Evolutionary conservation across 2,888 invertebrate genomes (phyloP), one percentile per base, ranked within the genome.

Genomic region (Leptothorax acervorum): DNA sequence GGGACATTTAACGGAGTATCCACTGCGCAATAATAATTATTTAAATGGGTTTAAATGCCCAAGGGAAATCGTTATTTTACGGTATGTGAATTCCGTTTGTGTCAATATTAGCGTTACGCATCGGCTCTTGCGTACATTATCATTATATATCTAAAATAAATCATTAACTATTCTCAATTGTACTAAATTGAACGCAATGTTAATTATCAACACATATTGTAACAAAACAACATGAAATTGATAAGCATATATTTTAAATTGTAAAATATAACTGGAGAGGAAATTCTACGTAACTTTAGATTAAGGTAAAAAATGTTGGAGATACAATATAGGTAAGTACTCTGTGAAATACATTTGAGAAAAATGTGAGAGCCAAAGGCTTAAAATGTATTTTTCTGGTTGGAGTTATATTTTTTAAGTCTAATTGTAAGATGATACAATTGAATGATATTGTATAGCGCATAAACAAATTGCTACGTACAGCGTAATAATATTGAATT

Each of bases 1-100:
- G 39, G 28, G 12, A 53, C 28, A 76, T 39, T 76, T 76, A 66
- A 42, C 18, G 18, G 8, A 57, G 12, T 57, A 55, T 28, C 18
- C 9, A 18, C 8, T 66, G 42, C 8, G 23, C 18, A 53, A 66
- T 66, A 53, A 76, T 66, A 76, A 76, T 76, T 66, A 66, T 76
- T 76, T 76, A 66, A 66, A 66, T 76, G 39, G 18, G 5, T 51
- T 76, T 65, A 53, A 76, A 66, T 62, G 28, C 28, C 18, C 55
- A 63, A 23, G 28, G 12, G 15, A 76, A 53, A 39, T 15, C 12
- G 12, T 66, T 76, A 57, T 66, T 23, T 57, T 0, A 42, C 28
- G 18, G 18, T 45, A 28, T 12, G 42, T 60, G 28, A 42, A 73
- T 42, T 45, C 11, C 1, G 18, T 74, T 74, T 45, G 42, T 45